Evolutionary conservation across 1,140 invertebrate species (phyloP), one percentile per base, ranked within the genome.

Genomic region (Bombus polaris): DNA sequence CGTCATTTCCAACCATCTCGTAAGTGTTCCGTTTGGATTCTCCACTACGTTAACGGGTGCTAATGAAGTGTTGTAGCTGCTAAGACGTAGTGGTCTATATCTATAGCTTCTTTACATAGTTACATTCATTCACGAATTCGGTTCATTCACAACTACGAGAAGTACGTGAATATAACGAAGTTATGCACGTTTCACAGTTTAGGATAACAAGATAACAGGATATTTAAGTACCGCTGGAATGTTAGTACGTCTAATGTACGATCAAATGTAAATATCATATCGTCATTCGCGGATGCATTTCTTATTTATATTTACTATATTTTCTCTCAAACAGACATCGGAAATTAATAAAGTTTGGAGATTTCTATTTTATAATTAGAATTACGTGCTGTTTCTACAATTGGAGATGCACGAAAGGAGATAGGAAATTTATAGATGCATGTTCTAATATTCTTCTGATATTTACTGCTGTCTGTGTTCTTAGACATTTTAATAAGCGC

Each of bases 11-110:
- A 35, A 83, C 32, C 44, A 57, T 15, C 71, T 79, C 70, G 89
- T 88, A 90, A 90, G 89, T 90, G 72, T 79, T 65, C 13, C 71
- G 74, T 68, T 73, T 73, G 65, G 42, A 81, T 81, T 76, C 53
- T 32, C 35, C 71, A 39, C 62, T 57, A 39, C 32, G 25, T 28
- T 22, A 47, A 32, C 22, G 18, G 44, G 44, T 74, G 44, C 22
- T 59, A n/a, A 57, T 12, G 10, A 44, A 81, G 78, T 85, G 83
- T 84, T 72, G 76, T 47, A 72, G 82, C 62, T 44, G 47, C n/a
- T 78, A 70, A 77, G 53, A 80, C 25, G 39, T 72, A 32, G 76
- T 84, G 76, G 77, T 42, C 22, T 84, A 59, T 84, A 35, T 37
- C 53, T 37, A n/a, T 59, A 39, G 53, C 37, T 44, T 44, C 47